These are phyloP conservation scores for Bombylius discolor DNA, from an alignment of 2,888 invertebrate genomes.

Conservation along the genomic window DNA sequence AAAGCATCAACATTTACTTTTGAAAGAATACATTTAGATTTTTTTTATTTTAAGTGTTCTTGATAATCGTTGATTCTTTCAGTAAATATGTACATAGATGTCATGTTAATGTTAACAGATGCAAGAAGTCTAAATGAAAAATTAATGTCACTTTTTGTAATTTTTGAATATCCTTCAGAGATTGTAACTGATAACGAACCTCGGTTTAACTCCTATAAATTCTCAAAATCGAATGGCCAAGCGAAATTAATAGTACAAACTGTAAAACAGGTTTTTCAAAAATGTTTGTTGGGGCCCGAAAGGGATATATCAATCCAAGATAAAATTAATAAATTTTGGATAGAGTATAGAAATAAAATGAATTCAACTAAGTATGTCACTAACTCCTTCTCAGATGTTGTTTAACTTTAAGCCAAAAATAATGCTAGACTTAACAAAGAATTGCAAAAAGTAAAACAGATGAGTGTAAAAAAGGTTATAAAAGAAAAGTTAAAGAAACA, in stretches of 20 bases:
- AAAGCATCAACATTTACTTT: not conserved
- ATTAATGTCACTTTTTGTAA: slow-evolving; percentile 14
- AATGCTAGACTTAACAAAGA: too few species aligned
- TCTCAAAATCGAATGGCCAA: slow-evolving; percentile 14
- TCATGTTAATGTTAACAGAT: slow-evolving; percentile 15
- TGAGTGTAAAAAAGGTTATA: too few species aligned
- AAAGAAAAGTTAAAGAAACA: too few species aligned
- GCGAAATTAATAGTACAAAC: slow-evolving; percentile 16
- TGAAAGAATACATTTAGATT: not conserved
- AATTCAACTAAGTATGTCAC: too few species aligned
- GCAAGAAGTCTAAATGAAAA: slow-evolving; percentile 5
- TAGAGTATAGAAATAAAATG: too few species aligned
- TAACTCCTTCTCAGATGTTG: too few species aligned
- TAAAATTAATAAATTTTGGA: too few species aligned
- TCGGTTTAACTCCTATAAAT: slow-evolving; percentile 9
- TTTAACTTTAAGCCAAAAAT: too few species aligned
- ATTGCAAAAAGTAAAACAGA: too few species aligned
- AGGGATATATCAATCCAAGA: too few species aligned
- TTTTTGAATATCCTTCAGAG: slow-evolving; percentile 16
- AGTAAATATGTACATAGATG: slow-evolving; percentile 34
- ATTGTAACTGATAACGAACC: slow-evolving; percentile 18
- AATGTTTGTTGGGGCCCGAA: slow-evolving; percentile 9
- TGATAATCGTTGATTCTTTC: slow-evolving; percentile 28
- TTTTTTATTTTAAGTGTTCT: not conserved
- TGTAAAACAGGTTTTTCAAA: slow-evolving; percentile 15